Conservation (phyloP, 2,797 vertebrate species). For the Danio jaintianensis region DNA sequence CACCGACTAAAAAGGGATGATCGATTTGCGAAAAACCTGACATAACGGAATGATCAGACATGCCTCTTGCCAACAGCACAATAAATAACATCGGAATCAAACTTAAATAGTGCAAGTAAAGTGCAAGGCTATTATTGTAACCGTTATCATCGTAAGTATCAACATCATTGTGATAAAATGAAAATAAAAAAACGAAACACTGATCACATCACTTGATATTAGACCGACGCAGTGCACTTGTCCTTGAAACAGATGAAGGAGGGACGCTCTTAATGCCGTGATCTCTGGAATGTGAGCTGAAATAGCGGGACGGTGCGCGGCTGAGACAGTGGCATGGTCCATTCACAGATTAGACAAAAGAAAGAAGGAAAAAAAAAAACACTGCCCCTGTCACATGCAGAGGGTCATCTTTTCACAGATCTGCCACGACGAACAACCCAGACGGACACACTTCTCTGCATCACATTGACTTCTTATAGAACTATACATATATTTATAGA, state of each 20-base stretch:
- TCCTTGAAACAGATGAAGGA: constrained; percentile 56
- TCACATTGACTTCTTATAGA: constrained; percentile 54
- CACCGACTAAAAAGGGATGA: constrained; percentile 20
- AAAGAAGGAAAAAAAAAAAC: neutral
- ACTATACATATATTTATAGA: constrained; percentile 58
- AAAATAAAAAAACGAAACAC: constrained; percentile 63
- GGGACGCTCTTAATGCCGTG: constrained; percentile 55
- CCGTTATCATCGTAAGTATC: constrained; percentile 53
- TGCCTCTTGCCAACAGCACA: constrained; percentile 62
- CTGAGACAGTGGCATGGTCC: constrained; percentile 52
- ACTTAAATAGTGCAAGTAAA: constrained; percentile 71
- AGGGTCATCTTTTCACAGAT: constrained; percentile 52
- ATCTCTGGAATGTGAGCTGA: constrained; percentile 71
- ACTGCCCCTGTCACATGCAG: constrained; percentile 52
- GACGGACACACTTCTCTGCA: constrained; percentile 60
- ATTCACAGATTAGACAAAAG: constrained; percentile 47
- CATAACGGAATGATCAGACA: constrained; percentile 54
- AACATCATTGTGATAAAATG: constrained; percentile 51
- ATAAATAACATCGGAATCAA: constrained; percentile 69
- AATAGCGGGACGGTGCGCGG: constrained; percentile 18
- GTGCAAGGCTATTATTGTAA: constrained; percentile 74
- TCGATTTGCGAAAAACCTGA: constrained; percentile 27
- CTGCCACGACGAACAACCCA: constrained; percentile 51
- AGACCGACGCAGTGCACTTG: constrained; percentile 51
- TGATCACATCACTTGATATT: constrained; percentile 48